Evolutionary conservation across 2,888 invertebrate genomes (phyloP), one percentile per base, ranked within the genome.

Genomic region (Xestoiulus laeticollis): DNA sequence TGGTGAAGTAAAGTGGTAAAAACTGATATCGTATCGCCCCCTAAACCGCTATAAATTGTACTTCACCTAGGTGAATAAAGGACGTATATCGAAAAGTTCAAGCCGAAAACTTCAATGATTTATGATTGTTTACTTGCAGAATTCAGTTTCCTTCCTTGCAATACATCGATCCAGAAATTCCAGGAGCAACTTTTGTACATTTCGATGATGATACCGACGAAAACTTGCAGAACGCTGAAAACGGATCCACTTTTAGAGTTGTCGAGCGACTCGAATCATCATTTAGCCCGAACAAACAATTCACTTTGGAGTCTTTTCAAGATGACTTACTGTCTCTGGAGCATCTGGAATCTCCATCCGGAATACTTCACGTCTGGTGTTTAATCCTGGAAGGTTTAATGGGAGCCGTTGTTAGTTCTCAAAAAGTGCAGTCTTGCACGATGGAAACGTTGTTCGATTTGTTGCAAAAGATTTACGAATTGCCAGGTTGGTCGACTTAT

Each of bases 311-410:
- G 14, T 33, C 87, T 6, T 83, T 85, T 6, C 85, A 87, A 14
- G 86, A 85, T 8, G 30, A 86, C 26, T 30, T 87, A 0, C n/a
- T 88, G 8, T 87, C 94, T 32, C 91, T 95, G 48, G 92, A 94
- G 83, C 94, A 94, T 90, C 94, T 96, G 92, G 97, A 90, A 59
- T 88, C 89, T 33, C 90, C 90, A 59, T 92, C 89, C 91, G 97
- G 95, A 86, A 96, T 98, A 88, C 93, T 98, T 0, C 96, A 97
- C 91, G 96, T 98, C 0, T 96, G 97, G 96, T 97, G 96, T 91
- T 94, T 98, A 84, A 92, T 98, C 14, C 93, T 98, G 88, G 98
- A 98, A 92, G 98, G 97, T 0, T 91, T 93, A 89, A 92, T 92
- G 38, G 92, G 93, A 89, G 91, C 93, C 87, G 92, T 93, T 88